Conservation (phyloP, 2,888 invertebrate genomes). For the Anoplius nigerrimus region DNA sequence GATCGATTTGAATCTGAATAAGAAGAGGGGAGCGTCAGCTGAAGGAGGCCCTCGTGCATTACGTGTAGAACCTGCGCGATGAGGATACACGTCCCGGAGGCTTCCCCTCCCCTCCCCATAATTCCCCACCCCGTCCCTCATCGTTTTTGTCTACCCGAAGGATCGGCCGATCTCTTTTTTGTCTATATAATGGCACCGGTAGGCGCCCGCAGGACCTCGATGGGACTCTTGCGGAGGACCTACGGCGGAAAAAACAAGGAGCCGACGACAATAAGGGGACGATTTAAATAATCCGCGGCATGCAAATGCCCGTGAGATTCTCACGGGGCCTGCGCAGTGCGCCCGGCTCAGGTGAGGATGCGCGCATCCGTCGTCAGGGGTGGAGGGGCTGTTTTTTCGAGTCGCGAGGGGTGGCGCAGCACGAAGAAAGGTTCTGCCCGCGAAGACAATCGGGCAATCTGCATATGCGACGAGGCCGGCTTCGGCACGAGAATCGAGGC, state of each 20-base stretch:
- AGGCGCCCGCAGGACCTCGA: slow-evolving; percentile 25
- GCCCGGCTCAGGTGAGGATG: slow-evolving; percentile 13
- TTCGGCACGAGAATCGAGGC: too few relatives aligned
- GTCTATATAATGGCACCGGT: slow-evolving; percentile 2
- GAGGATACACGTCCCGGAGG: background rate
- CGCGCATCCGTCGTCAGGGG: too few relatives aligned
- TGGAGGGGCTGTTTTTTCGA: too few relatives aligned
- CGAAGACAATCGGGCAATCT: slow-evolving; percentile 69
- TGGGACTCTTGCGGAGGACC: slow-evolving; percentile 37
- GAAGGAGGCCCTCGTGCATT: slow-evolving; percentile 2
- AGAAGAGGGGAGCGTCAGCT: background rate
- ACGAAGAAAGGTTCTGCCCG: slow-evolving; percentile 51
- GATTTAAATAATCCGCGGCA: slow-evolving; percentile 74
- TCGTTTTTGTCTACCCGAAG: background rate
- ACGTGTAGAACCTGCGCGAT: slow-evolving; percentile 12
- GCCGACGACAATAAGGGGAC: slow-evolving; percentile 54
- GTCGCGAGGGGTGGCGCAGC: slow-evolving; percentile 10
- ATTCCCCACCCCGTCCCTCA: slow-evolving; percentile 14
- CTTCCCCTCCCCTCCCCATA: slow-evolving; percentile 25
- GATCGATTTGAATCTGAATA: slow-evolving; percentile 5
- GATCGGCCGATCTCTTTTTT: background rate
- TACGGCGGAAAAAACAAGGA: slow-evolving; percentile 57
- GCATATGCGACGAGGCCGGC: slow-evolving; percentile 50
- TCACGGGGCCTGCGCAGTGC: slow-evolving; percentile 59
- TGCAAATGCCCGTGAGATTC: slow-evolving; percentile 70